Percentiles rank a stretch among this genome's conserved stretches.
Evolutionary conservation across 2,113 vertebrate genomes (phyloP).

Genomic region (human (Homo sapiens)): GRCh38 chrX:11859001-11859500

Average conservation of each 20-base stretch:
- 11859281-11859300: not conserved
- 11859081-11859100: conserved; percentile 34
- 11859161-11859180: conserved; percentile 68
- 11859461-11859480: not conserved
- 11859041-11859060: conserved; percentile 57
- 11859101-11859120: conserved; percentile 35
- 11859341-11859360: not conserved
- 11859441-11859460: not conserved
- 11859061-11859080: conserved; percentile 47
- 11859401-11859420: conserved; percentile 19
- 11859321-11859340: not conserved
- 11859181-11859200: conserved; percentile 49
- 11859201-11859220: not conserved
- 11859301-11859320: not conserved
- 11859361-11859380: conserved; percentile 10
- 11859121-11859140: conserved; percentile 57
- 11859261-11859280: conserved; percentile 16
- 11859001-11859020: conserved; percentile 41
- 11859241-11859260: conserved; percentile 47
- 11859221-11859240: conserved; percentile 31
- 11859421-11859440: not conserved
- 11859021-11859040: conserved; percentile 1
- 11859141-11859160: conserved; percentile 51
- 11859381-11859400: not conserved
- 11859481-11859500: not conserved